Base-by-base conservation (phyloP, 2,888 invertebrate genomes). In the Heliconius aoede region DNA sequence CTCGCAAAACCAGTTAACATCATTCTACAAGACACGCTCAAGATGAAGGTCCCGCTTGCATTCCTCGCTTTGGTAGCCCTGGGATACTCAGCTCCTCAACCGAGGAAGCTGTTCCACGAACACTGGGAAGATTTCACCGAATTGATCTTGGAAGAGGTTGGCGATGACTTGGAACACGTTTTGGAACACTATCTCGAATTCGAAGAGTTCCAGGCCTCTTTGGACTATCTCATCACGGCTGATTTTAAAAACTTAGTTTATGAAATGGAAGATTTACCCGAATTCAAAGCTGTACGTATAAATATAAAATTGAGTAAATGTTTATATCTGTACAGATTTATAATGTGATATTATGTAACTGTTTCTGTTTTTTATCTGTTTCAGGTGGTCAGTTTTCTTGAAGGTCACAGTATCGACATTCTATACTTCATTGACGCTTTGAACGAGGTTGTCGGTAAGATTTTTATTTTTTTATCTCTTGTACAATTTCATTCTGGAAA, bases 371-470 rank as follows among this genome's bases (percentile, higher is more conserved):
- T 24, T 74, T 74, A 40, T 79, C 68, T 64, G 80, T 85, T 85
- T 13, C 85, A 93, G 93, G 87, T 92, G 73, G 82, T 91, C 26
- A 88, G 91, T 1, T 93, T 89, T 81, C 86, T 93, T 78, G 91
- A 93, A 82, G 86, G 87, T 28, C 90, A 93, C 81, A 90, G 90
- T 79, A 92, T 93, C 62, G 93, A 93, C 74, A 89, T 93, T 51
- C 76, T 85, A 21, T 93, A 81, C 85, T 93, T 91, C 85, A 80
- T 93, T 55, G 89, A 92, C 69, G 46, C 78, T 5, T 69, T 93
- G 74, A 89, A 93, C 78, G 82, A 85, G 0, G 64, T 86, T 46
- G 74, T 93, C 32, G 90, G 92, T 92, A 84, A 87, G 46, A 28
- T 18, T 24, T 7, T 26, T 4, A 26, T 60, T 26, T 60, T n/a